Evolutionary conservation across 2,113 vertebrate genomes (phyloP), one percentile per base, ranked within the genome.

Genomic region (Jaculus jaculus): DNA sequence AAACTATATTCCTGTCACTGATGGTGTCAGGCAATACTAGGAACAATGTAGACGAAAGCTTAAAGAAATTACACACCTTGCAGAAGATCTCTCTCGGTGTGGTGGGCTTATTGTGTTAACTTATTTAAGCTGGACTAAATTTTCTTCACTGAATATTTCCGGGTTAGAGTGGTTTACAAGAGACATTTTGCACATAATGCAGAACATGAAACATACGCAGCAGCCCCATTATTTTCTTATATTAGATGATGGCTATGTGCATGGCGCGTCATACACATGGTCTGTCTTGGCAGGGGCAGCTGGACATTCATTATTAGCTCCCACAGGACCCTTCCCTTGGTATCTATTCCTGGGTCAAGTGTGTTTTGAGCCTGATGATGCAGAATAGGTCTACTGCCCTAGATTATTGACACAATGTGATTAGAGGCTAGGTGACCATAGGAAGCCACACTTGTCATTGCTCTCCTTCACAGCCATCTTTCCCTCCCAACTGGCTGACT

Each of bases 351-450:
- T 28, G 39, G 23, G 21, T 6, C 34, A 66, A 66, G 24, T 5
- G 2, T 26, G 18, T 11, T 15, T n/a, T 89, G 2, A 77, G 78
- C 42, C 78, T 10, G 24, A 8, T 7, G 20, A 20, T 20, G 66
- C 32, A 51, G 32, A 32, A 3, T 7, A 18, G 13, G 39, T 9
- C 47, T 54, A 9, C 73, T 77, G 8, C 37, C 60, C 2, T 20
- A 39, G 42, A 21, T 30, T 15, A 26, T 34, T 1, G 0, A 0
- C 7, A 13, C 77, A 24, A 6, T 24, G 23, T 39, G 23, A 4
- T 21, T 39, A 37, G 72, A 75, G 68, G 21, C 7, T 4, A 23
- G 32, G 24, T 39, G 30, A 13, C 47, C 60, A 0, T 9, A 30
- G 61, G 42, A 79, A 30, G 32, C 28, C 18, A 42, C 8, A 15